Conservation (phyloP, 2,113 vertebrate genomes). For the Anguilla japonica region DNA sequence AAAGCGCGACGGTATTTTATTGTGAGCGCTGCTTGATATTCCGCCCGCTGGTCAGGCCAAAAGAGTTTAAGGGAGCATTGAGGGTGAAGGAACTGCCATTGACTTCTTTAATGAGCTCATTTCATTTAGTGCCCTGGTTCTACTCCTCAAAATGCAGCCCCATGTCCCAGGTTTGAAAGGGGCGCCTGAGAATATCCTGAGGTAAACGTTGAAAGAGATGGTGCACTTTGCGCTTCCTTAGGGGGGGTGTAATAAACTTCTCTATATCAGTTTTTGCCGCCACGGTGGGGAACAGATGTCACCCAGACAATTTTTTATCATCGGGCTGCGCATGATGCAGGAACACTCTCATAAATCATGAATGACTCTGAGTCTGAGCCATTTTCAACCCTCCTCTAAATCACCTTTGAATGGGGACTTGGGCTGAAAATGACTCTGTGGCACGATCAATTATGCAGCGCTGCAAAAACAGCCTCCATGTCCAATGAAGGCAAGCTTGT, state of each 20-base stretch:
- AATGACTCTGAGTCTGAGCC: constrained; percentile 1
- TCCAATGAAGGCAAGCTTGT: background rate
- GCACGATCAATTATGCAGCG: background rate
- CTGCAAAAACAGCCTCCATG: background rate
- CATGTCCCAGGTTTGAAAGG: background rate
- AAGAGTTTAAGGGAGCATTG: background rate
- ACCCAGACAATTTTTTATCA: constrained; percentile 13
- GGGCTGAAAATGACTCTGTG: background rate
- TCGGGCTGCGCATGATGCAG: constrained; percentile 6
- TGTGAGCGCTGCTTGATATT: background rate
- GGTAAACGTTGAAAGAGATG: background rate
- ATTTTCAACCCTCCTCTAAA: constrained; percentile 3
- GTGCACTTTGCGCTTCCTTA: background rate
- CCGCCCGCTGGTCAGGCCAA: background rate
- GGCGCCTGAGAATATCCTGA: background rate
- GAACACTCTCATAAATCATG: constrained; percentile 35
- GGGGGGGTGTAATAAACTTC: constrained; percentile 1
- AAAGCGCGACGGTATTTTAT: background rate
- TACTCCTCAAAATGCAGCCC: background rate
- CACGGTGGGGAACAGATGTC: constrained; percentile 1
- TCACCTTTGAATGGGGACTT: background rate
- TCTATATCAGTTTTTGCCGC: background rate
- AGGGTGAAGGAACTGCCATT: background rate
- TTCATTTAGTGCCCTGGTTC: background rate
- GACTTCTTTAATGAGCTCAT: background rate